Evolutionary conservation across 2,113 vertebrate genomes (phyloP), one percentile per base, ranked within the genome.

Genomic region (Psophia crepitans): DNA sequence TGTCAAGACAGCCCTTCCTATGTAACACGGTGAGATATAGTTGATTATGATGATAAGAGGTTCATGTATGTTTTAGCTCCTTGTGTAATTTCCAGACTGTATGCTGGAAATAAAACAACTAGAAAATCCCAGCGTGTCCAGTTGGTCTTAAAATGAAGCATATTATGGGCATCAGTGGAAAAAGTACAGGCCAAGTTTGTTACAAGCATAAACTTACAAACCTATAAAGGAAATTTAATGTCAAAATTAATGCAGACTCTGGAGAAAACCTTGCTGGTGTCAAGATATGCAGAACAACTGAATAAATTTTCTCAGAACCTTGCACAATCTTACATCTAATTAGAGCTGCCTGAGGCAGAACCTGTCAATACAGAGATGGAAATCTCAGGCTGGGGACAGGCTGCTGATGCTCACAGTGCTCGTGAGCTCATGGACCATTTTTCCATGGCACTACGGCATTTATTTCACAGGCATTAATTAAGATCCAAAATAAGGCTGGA

Each of bases 1-100:
- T 89, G 71, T 74, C 57, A 43, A 74, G 84, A 75, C 96, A 92
- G 76, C 37, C 63, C 12, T 92, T 60, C 84, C 85, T 35, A 66
- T 75, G 39, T 4, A 91, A 57, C 43, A 5, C 54, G 37, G 6
- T 46, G 93, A 95, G 75, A 68, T 10, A 87, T 71, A 87, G 91
- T 77, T 96, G 96, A 97, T 97, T 41, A 37, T 14, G 39, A 44
- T 37, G 95, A 97, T 96, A 96, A 69, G 54, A 66, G 30, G 8
- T n/a, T 57, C 46, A 4, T 14, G 58, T 33, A 18, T 54, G 17
- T 53, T 87, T 89, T 35, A 89, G 69, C 35, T 94, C 73, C 64
- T 58, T 82, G 76, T 92, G 44, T 61, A 43, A 94, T 35, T 93
- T 81, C 77, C 95, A 96, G 84, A 32, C 65, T 26, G 10, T 3